Conservation (phyloP, 2,113 vertebrate species). For the Atractosteus spatula region DNA sequence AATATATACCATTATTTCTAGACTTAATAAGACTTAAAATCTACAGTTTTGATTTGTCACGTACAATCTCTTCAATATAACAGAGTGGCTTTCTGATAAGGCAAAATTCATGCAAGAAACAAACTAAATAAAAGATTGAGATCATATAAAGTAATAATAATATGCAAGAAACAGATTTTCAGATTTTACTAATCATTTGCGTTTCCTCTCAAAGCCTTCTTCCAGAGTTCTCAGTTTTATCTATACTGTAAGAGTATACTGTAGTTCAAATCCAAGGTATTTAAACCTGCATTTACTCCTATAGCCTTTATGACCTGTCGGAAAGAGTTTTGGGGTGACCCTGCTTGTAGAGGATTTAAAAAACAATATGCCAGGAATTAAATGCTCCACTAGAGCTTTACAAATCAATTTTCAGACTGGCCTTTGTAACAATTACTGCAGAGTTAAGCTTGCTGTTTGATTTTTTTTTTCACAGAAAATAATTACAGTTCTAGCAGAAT, state of each 20-base stretch:
- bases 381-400: constrained; percentile 21
- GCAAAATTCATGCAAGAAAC: constrained; percentile 31
- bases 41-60: not conserved
- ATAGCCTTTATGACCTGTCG: constrained; percentile 10
- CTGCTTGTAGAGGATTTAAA: constrained; percentile 26
- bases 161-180: not conserved
- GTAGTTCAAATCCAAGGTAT: not conserved
- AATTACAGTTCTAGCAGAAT: constrained; percentile 11
- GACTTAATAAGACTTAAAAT: not conserved
- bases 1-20: no score
- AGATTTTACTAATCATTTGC: constrained; percentile 6
- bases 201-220: not conserved
- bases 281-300: not conserved
- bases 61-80: not conserved
- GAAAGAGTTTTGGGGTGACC: constrained; percentile 18
- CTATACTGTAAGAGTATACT: no score
- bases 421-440: constrained; percentile 25
- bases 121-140: constrained; percentile 17
- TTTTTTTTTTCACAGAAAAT: constrained; percentile 11
- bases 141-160: constrained; percentile 27
- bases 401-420: constrained; percentile 25
- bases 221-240: not conserved
- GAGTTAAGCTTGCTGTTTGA: not conserved
- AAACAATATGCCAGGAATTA: constrained; percentile 23
- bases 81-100: constrained; percentile 73